phyloP scores from a whole-genome alignment of 2,888 invertebrate genomes.

The Druceiella hillmani region DNA sequence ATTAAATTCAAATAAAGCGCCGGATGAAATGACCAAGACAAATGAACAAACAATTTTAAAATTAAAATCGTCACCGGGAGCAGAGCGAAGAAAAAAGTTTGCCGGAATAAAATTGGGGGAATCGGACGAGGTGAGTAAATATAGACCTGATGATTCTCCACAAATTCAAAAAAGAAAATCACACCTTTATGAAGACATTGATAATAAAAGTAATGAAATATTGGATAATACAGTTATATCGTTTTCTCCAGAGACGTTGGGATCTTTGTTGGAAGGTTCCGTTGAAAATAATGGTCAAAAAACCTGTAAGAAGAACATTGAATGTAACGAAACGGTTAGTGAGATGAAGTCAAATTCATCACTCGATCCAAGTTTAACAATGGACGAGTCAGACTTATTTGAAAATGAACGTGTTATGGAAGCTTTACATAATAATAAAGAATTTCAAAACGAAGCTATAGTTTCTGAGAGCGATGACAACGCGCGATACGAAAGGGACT shows the following conservation, averaged over 20 bases:
- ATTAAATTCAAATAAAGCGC: slow-evolving; percentile 42
- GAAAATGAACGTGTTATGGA: slow-evolving; percentile 43
- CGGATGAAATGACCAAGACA: slow-evolving; percentile 40
- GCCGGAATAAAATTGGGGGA: slow-evolving; percentile 47
- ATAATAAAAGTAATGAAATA: slow-evolving; percentile 37
- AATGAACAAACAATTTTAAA: slow-evolving; percentile 55
- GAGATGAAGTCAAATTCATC: slow-evolving; percentile 46
- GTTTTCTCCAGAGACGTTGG: slow-evolving; percentile 42
- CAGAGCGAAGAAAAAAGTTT: slow-evolving; percentile 49
- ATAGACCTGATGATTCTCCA: slow-evolving; percentile 38
- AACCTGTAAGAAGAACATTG: slow-evolving; percentile 33
- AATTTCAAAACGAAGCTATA: slow-evolving; percentile 36
- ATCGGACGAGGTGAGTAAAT: slow-evolving; percentile 49
- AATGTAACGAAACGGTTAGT: slow-evolving; percentile 43
- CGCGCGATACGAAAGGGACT: slow-evolving; percentile 26
- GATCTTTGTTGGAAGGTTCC: slow-evolving; percentile 22
- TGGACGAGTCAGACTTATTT: slow-evolving; percentile 35
- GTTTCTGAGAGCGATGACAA: slow-evolving; percentile 38
- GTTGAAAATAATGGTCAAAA: slow-evolving; percentile 36
- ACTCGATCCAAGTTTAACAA: slow-evolving; percentile 44
- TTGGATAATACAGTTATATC: slow-evolving; percentile 43
- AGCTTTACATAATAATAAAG: slow-evolving; percentile 37
- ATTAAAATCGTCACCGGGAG: slow-evolving; percentile 56
- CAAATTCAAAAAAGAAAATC: slow-evolving; percentile 50
- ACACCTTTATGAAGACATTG: slow-evolving; percentile 60